Percentiles rank a stretch among this genome's conserved stretches.
These are phyloP conservation scores for Plemyria rubiginata DNA, from an alignment of 2,888 invertebrate genomes.

Conservation along the genomic window DNA sequence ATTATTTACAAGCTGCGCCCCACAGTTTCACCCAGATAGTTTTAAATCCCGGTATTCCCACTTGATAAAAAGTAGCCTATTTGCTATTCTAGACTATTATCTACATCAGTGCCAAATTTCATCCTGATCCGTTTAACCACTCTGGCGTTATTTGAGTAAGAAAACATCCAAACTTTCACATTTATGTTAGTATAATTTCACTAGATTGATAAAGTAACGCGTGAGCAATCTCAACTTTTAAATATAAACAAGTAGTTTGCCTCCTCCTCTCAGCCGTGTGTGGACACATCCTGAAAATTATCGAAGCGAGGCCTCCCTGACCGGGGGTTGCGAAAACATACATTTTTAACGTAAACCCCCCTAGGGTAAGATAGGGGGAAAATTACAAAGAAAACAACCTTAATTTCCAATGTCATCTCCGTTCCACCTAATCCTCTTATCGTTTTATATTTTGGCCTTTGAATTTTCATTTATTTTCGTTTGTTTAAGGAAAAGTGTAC, in stretches of 20 bases:
- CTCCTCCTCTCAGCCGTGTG: constrained; percentile 59
- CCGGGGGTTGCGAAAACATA: constrained; percentile 70
- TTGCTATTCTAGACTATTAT: too few species aligned
- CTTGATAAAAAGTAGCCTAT: too few species aligned
- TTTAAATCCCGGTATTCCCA: too few species aligned
- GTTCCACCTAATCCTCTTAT: constrained; percentile 84
- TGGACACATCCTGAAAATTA: constrained; percentile 70
- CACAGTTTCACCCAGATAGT: too few species aligned
- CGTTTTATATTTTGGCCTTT: constrained; percentile 83
- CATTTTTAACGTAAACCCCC: constrained; percentile 78
- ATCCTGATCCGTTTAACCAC: too few species aligned
- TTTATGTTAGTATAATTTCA: not conserved
- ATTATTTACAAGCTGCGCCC: too few species aligned
- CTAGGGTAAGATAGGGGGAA: constrained; percentile 75
- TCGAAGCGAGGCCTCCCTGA: constrained; percentile 62
- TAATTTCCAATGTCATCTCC: constrained; percentile 86
- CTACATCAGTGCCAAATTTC: too few species aligned
- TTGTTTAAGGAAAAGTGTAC: constrained; percentile 78
- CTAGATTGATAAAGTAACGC: not conserved
- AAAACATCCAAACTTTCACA: too few species aligned
- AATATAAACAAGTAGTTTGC: constrained; percentile 33
- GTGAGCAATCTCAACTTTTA: not conserved
- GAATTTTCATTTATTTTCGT: constrained; percentile 84
- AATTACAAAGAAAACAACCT: constrained; percentile 85
- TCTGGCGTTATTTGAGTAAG: too few species aligned